These are phyloP conservation scores for Lampris incognitus DNA, from an alignment of 2,113 vertebrate species.

Conservation along the genomic window DNA sequence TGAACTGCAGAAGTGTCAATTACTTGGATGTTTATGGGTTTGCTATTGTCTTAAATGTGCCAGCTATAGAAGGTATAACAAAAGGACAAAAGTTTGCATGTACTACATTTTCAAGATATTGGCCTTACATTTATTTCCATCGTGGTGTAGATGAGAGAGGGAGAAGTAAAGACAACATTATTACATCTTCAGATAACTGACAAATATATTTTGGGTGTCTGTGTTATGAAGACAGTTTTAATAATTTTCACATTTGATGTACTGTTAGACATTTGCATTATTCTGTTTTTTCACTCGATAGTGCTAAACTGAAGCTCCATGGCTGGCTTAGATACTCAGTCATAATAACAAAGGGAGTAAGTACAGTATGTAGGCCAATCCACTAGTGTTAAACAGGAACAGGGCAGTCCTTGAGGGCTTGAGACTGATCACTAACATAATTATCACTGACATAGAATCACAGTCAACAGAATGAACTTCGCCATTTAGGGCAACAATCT, in stretches of 20 bases:
- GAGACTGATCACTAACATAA: slow-evolving; percentile 67
- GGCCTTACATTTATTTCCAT: no score
- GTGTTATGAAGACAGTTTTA: background rate
- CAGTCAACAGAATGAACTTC: slow-evolving; percentile 22
- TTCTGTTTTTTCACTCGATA: slow-evolving; percentile 22
- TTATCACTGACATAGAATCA: slow-evolving; percentile 60
- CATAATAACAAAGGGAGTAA: slow-evolving; percentile 58
- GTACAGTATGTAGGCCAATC: slow-evolving; percentile 70
- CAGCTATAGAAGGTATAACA: no score
- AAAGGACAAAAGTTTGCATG: no score
- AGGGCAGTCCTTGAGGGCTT: slow-evolving; percentile 68
- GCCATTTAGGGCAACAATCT: slow-evolving; percentile 11
- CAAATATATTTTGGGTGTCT: background rate
- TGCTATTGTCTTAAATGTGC: no score
- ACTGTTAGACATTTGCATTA: slow-evolving; percentile 11
- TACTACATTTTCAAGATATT: no score
- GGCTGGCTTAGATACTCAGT: slow-evolving; percentile 35
- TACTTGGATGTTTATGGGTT: no score
- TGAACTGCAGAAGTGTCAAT: no score
- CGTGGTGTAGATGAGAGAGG: background rate
- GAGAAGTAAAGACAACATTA: background rate
- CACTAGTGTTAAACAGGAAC: slow-evolving; percentile 72
- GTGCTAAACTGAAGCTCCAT: slow-evolving; percentile 1
- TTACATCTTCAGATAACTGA: background rate
- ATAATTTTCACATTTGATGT: background rate